Conservation (phyloP, 2,797 vertebrate species). For the Amblyopsis hoosieri region DNA sequence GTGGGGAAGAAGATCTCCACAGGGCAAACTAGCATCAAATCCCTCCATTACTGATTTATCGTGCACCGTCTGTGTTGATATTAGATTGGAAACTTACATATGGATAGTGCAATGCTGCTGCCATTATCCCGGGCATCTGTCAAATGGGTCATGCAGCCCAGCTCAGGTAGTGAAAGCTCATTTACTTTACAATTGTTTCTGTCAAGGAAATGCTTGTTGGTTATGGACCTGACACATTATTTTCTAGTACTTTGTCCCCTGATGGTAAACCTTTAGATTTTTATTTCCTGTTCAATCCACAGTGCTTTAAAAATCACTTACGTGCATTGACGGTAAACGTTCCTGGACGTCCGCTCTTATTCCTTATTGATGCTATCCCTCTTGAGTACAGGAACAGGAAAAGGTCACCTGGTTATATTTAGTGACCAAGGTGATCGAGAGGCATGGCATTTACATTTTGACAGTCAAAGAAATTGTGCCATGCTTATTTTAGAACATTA, state of each 20-base stretch:
- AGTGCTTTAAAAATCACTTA: background rate
- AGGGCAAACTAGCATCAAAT: slow-evolving; percentile 80
- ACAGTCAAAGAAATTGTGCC: slow-evolving; percentile 35
- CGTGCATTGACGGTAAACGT: background rate
- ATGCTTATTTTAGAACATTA: slow-evolving; percentile 19
- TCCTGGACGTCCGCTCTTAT: background rate
- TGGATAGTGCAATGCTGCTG: slow-evolving; percentile 32
- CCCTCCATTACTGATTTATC: slow-evolving; percentile 76
- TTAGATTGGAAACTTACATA: slow-evolving; percentile 38
- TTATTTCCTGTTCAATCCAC: background rate
- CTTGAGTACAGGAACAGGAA: slow-evolving; percentile 38
- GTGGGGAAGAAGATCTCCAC: slow-evolving; percentile 73
- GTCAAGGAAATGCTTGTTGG: slow-evolving; percentile 16
- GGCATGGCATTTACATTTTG: slow-evolving; percentile 59
- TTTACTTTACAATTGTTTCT: slow-evolving; percentile 1
- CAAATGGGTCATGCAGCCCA: background rate
- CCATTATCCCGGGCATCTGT: slow-evolving; percentile 30
- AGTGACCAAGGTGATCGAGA: slow-evolving; percentile 57
- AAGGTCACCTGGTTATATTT: slow-evolving; percentile 67
- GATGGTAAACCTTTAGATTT: slow-evolving; percentile 12
- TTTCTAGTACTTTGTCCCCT: slow-evolving; percentile 2
- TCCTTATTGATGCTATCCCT: slow-evolving; percentile 1
- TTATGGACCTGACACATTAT: slow-evolving; percentile 15
- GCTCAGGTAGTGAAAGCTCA: slow-evolving; percentile 15
- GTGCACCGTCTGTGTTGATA: slow-evolving; percentile 41